phyloP scores from a whole-genome alignment of 2,113 vertebrate genomes.

The Dasyornis broadbenti region DNA sequence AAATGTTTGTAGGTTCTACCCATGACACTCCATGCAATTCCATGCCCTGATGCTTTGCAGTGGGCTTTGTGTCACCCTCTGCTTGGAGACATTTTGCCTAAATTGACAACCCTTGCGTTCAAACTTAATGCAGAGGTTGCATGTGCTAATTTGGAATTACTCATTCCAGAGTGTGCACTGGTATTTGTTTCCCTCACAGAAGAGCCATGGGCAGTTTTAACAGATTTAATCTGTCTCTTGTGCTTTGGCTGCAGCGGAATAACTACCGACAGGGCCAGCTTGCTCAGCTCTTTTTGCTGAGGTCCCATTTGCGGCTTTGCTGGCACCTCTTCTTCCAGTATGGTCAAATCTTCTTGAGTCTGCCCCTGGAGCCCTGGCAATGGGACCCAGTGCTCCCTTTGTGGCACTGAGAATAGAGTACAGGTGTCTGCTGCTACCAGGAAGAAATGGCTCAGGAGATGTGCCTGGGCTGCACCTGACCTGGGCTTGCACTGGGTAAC shows the following conservation, averaged over 20 bases:
- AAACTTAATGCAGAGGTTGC: not conserved
- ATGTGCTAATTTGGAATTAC: not conserved
- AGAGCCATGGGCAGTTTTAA: not conserved
- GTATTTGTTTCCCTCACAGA: not conserved
- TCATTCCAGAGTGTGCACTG: not conserved
- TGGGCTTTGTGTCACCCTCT: not conserved
- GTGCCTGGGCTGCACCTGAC: not conserved
- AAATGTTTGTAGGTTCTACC: not conserved
- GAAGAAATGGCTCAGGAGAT: not conserved
- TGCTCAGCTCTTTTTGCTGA: not conserved
- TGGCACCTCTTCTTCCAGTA: not conserved
- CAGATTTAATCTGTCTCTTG: not conserved
- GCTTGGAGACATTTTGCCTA: not conserved
- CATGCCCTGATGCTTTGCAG: not conserved
- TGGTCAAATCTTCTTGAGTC: not conserved
- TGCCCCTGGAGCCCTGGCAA: not conserved
- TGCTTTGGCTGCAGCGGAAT: not conserved
- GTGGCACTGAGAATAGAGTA: not conserved
- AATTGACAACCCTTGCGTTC: fast-evolving
- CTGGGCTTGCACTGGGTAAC: not conserved
- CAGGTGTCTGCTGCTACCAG: not conserved
- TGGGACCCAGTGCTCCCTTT: not conserved
- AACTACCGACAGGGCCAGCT: not conserved
- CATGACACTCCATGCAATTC: not conserved
- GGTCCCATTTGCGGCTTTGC: not conserved